These are phyloP conservation scores for Alfaro cultratus DNA, from an alignment of 2,797 vertebrate genomes.

Conservation along the genomic window DNA sequence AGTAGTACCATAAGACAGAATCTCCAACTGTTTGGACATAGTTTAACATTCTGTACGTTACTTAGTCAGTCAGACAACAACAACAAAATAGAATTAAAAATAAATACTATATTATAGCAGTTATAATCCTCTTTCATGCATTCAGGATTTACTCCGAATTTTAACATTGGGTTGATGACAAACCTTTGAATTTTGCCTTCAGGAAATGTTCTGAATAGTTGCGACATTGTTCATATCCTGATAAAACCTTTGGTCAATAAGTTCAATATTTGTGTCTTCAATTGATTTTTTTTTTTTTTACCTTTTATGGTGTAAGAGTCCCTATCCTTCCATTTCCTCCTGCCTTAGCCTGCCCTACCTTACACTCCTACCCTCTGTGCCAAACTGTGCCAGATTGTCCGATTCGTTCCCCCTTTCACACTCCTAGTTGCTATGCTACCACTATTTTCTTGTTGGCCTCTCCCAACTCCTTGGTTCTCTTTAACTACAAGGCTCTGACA, in stretches of 20 bases:
- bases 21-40: neutral
- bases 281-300: neutral
- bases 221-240: no score
- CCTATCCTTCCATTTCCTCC: neutral
- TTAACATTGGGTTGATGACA: neutral
- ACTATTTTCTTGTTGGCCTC: neutral
- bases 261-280: neutral
- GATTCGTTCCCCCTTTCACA: neutral
- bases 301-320: neutral
- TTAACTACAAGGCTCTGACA: neutral
- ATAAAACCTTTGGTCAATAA: neutral
- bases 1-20: neutral
- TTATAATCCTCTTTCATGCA: neutral
- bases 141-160: neutral
- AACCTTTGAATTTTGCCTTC: neutral
- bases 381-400: neutral
- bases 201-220: neutral
- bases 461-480: neutral
- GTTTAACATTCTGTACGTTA: neutral
- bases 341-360: neutral
- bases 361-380: neutral
- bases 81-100: neutral
- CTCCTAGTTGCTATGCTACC: neutral
- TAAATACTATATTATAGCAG: neutral
- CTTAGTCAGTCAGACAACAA: neutral